Base-by-base conservation (phyloP, 2,888 invertebrate genomes). In the Apotomis capreana region DNA sequence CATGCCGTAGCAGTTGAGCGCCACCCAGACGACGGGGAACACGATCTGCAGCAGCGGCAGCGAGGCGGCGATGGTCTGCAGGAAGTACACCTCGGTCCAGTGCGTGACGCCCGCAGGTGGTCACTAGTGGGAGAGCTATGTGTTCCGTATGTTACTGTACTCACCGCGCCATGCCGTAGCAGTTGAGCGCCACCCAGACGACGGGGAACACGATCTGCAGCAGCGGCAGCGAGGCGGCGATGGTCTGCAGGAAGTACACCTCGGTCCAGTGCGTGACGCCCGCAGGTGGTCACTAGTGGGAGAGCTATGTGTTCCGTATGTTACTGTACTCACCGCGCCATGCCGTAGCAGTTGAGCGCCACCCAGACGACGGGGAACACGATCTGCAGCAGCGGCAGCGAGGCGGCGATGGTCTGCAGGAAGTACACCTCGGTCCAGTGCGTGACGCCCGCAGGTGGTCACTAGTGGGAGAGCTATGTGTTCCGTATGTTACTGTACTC, bases 331-430 rank as follows among this genome's bases (percentile, higher is more conserved):
- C 26, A 93, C 94, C 96, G 95, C 5, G 98, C 97, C 82, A 97
- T 94, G 15, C 98, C 99, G 83, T 97, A 96, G 78, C 96, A 95
- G 89, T 98, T 98, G 76, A 98, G 93, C 0, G 96, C 90, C 71
- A 97, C 95, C 98, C 98, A 99, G 74, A 96, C 94, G 0, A 96
- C 84, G 0, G 99, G 98, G 85, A 98, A 97, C 44, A 97, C 26
- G 26, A 26, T 26, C 60, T 98, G 98, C 76, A 98, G 87, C 67
- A 99, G 89, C 0, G 99, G 98, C 71, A 99, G 93, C 9, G 97
- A 94, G 0, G 96, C 95, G 59, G 96, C 95, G 40, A 96, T 95
- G 60, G 97, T 96, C 82, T 95, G 95, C 46, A 96, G 87, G 58
- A 97, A 88, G 83, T 97, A 95, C 82, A 96, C 94, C 82, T 96